A percentile compares a stretch with the other conserved stretches of the same genome.
These are phyloP conservation scores for Periphyllus acericola DNA, from an alignment of 2,888 invertebrate genomes.

Conservation along the genomic window DNA sequence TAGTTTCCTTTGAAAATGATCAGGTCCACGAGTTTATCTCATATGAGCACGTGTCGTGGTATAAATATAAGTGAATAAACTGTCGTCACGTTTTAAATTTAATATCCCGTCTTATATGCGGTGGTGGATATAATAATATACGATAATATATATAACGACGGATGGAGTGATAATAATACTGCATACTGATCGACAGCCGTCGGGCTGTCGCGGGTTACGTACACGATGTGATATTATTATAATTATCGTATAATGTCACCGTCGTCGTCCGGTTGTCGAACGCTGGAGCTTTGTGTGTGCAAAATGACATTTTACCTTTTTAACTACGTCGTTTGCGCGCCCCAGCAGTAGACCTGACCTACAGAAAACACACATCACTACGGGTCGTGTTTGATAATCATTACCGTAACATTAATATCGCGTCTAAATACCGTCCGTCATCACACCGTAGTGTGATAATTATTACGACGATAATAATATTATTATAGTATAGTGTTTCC, in stretches of 20 bases:
- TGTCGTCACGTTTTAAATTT: too few species aligned
- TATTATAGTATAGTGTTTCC: neutral
- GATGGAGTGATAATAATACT: neutral
- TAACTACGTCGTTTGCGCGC: constrained; percentile 23
- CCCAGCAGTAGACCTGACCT: neutral
- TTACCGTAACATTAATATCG: neutral
- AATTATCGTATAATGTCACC: constrained; percentile 19
- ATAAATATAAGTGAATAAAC: too few species aligned
- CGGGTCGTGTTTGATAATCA: neutral
- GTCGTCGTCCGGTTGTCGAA: neutral
- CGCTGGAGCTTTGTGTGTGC: neutral
- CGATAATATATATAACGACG: neutral
- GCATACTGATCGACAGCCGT: neutral
- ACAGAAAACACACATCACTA: neutral
- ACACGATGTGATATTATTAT: neutral
- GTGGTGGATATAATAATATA: too few species aligned
- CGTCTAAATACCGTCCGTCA: neutral
- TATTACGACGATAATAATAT: neutral
- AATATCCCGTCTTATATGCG: too few species aligned
- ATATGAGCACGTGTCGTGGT: too few species aligned
- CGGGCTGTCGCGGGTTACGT: neutral
- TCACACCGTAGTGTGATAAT: neutral
- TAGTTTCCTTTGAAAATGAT: too few species aligned
- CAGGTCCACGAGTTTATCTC: too few species aligned
- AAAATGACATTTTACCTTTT: constrained; percentile 47